phyloP scores from a whole-genome alignment of 2,113 vertebrate genomes.

The Emydocephalus ijimae region DNA sequence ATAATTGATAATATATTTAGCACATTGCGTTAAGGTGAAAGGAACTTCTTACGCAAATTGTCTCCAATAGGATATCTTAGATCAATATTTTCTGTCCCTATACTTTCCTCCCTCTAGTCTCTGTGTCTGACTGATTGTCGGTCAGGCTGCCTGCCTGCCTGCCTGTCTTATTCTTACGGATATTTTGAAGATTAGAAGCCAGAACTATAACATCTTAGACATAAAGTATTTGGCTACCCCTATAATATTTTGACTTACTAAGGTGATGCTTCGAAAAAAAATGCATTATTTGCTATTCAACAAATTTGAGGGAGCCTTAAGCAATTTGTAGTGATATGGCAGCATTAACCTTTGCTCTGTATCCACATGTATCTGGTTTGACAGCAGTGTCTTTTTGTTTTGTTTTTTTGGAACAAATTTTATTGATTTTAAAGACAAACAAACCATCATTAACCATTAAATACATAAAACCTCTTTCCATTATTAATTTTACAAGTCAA shows the following conservation, averaged over 20 bases:
- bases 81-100: background rate
- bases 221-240: background rate
- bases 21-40: background rate
- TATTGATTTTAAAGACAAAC: too few relatives aligned
- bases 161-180: background rate
- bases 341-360: background rate
- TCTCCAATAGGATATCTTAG: background rate
- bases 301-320: background rate
- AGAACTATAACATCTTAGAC: background rate
- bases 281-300: background rate
- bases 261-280: background rate
- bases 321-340: background rate
- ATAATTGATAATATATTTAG: background rate
- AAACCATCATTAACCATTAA: too few relatives aligned
- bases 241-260: background rate
- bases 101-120: background rate
- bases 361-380: background rate
- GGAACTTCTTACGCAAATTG: background rate
- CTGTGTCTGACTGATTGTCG: background rate
- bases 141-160: too few relatives aligned
- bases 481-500: too few relatives aligned
- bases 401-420: too few relatives aligned
- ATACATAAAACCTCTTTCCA: too few relatives aligned
- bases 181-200: background rate
- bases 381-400: background rate